Evolutionary conservation across 2,888 invertebrate species (phyloP), one percentile per base, ranked within the genome.

Genomic region (Eupithecia subfuscata): DNA sequence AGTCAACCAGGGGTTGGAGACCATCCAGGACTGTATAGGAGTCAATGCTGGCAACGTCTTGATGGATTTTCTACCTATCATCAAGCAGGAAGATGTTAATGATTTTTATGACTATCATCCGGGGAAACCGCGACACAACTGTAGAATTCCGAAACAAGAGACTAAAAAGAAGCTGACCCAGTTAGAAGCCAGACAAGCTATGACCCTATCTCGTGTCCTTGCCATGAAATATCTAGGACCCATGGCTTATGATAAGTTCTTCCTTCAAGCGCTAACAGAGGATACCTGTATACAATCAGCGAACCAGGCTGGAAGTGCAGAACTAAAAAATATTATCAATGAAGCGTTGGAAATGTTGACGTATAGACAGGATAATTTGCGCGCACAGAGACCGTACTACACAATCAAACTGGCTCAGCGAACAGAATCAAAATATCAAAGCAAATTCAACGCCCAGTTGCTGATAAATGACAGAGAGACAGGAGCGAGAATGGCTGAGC

Each of bases 161-260:
- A 81, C 82, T 71, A 90, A 89, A 82, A 82, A 84, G 18, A 91
- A 92, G 78, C 81, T 94, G n/a, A 92, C 93, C 6, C 94, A 94
- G 85, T 90, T 92, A 90, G 90, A 94, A 80, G 91, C 92, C 12
- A 87, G 93, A 52, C 93, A 91, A 82, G 84, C 89, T 79, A 81
- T 86, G n/a, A 92, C 89, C 1, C 84, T 95, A 74, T 85, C 92
- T 30, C 89, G 94, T 40, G 94, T 95, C 18, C 88, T 95, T 43
- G 93, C 95, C 40, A 93, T 92, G 92, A 95, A 95, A 84, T 95
- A 95, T 84, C 85, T 94, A 9, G 95, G 94, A 1, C 93, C 93
- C 1, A 94, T 94, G 94, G 94, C 95, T 8, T 92, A 93, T 63
- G 95, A 94, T 80, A 95, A 94, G 78, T 94, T 94, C 84, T 94